Evolutionary conservation across 2,113 vertebrate species (phyloP).

Genomic region (Toxotes jaculatrix): DNA sequence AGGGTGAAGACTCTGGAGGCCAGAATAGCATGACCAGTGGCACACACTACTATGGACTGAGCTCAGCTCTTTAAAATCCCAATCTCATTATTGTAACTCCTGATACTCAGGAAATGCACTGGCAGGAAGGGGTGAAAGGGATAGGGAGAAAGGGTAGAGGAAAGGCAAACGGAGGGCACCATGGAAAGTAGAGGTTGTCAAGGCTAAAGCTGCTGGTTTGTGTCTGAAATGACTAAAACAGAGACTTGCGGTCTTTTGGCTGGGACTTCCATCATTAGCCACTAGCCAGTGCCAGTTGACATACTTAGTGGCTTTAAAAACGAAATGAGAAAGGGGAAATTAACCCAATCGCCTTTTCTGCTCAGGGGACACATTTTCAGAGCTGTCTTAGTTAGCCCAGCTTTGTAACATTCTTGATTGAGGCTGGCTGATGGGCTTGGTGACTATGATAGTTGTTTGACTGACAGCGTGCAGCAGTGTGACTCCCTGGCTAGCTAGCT

Average conservation of each 20-base stretch:
- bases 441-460: conserved; percentile 32
- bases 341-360: conserved; percentile 29
- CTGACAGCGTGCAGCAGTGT: conserved; percentile 32
- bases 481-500: conserved; percentile 33
- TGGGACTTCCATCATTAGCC: conserved; percentile 48
- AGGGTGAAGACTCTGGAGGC: conserved; percentile 14
- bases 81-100: conserved; percentile 67
- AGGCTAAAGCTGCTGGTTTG: conserved; percentile 48
- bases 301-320: conserved; percentile 53
- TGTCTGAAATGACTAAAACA: conserved; percentile 49
- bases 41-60: conserved; percentile 16
- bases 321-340: conserved; percentile 26
- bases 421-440: conserved; percentile 2
- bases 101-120: conserved; percentile 46
- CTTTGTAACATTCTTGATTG: conserved; percentile 30
- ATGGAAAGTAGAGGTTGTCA: conserved; percentile 35
- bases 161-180: conserved; percentile 18
- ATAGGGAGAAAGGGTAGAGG: conserved; percentile 13
- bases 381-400: conserved; percentile 24
- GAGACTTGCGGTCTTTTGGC: conserved; percentile 45
- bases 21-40: conserved; percentile 32
- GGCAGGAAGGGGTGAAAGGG: neutral
- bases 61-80: conserved; percentile 47
- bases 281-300: conserved; percentile 43
- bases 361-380: conserved; percentile 23